Conservation (phyloP, 2,113 vertebrate species). For the Protobothrops flavoviridis region DNA sequence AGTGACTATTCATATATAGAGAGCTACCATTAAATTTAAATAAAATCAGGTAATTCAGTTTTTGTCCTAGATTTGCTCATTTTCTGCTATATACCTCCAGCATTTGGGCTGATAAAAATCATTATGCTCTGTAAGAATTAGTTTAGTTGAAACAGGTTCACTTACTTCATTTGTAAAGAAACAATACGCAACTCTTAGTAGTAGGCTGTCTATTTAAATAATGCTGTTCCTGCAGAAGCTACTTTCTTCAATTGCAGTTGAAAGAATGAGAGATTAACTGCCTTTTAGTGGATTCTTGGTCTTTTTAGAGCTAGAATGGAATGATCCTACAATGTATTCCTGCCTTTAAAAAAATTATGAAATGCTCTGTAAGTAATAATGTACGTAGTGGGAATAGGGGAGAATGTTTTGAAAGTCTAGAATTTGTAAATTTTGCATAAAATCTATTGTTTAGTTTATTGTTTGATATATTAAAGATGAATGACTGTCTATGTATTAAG, state of each 20-base stretch:
- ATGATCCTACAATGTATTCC: background rate
- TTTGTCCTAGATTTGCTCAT: background rate
- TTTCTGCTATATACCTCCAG: background rate
- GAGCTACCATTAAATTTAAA: background rate
- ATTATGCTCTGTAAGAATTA: background rate
- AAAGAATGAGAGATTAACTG: background rate
- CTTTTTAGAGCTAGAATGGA: background rate
- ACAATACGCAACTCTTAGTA: background rate
- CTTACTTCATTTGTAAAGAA: background rate
- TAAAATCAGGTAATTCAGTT: background rate
- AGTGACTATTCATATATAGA: background rate
- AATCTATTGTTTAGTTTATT: conserved; percentile 29
- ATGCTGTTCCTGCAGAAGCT: background rate
- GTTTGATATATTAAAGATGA: conserved; percentile 48
- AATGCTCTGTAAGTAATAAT: background rate
- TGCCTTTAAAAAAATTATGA: background rate
- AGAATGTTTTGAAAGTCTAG: background rate
- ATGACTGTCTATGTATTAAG: conserved; percentile 5
- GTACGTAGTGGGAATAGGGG: background rate
- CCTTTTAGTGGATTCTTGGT: background rate
- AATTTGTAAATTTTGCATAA: background rate
- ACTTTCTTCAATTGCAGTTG: background rate
- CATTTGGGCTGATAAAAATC: background rate
- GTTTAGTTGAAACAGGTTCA: too few species aligned
- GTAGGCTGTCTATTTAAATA: background rate